Base-by-base conservation (phyloP, 2,113 vertebrate genomes). In the Burhinus oedicnemus region DNA sequence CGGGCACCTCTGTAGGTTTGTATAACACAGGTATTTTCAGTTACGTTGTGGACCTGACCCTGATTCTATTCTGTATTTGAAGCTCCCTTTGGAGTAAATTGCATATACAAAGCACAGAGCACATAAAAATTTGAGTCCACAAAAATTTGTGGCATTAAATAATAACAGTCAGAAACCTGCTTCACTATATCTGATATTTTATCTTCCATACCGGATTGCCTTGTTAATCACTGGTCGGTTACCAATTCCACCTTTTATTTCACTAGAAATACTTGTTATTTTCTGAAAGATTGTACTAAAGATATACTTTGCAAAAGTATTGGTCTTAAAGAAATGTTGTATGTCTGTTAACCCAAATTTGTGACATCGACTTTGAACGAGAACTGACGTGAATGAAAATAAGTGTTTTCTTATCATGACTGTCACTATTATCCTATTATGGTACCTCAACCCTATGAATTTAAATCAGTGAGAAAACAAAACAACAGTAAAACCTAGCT, bases 161-260 rank as follows among this genome's bases (percentile, higher is more conserved):
- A 85, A 15, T 71, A 78, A 45, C 7, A 42, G 22, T 8, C n/a
- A 69, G 58, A 90, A 95, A 61, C 4, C 4, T 49, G 11, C 44
- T 62, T 80, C 2, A 12, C 11, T 49, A 12, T 15, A 19, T 72
- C 58, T 66, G 32, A 18, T 93, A 60, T 89, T 90, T 83, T 77
- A 61, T 38, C 19, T 83, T 94, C 64, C 22, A 9, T 45, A 80
- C 8, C 9, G 14, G 22, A 65, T 54, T 6, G 20, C 44, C 30
- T 80, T 26, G 2, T 82, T 96, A 97, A 94, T 96, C 92, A 94
- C 80, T 74, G 89, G 65, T 93, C 85, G 93, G 77, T 92, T 92
- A 77, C 15, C 34, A 85, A 60, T 95, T 97, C 29, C 54, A 81
- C 68, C 58, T 70, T 94, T 90, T 94, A 82, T 90, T 95, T 92